Base-by-base conservation (phyloP, 2,888 invertebrate genomes). In the Gari tellinella region DNA sequence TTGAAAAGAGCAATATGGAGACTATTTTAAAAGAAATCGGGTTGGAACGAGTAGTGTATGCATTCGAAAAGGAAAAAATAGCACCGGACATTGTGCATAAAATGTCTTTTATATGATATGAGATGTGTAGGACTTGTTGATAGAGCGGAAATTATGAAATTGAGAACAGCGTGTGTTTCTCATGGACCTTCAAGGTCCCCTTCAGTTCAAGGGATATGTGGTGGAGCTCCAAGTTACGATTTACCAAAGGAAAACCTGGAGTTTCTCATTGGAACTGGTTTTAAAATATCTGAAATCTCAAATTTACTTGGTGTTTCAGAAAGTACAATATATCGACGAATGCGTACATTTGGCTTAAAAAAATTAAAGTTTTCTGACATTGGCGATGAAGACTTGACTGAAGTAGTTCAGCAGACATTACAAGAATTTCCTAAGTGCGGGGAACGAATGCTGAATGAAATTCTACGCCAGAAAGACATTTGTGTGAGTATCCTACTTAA, bases 11-110 rank as follows among this genome's bases (percentile, higher is more conserved):
- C n/a, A 31, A 31, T n/a, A 58, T 85, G 97, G 92, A 96, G 97
- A 87, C 94, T 97, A 84, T 95, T 97, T 23, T 97, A 97, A 5
- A 96, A 96, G 91, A 96, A 97, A 92, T 94, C 97, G 78, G 96
- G 96, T 79, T 98, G 98, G 98, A 55, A 21, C 5, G 48, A n/a
- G 26, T 38, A 0, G 46, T 38, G 15, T 0, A 2, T 38, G 53
- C 38, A 0, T 72, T 65, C 31, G 14, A 53, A 23, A 51, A 51
- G 4, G 66, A 68, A 60, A 58, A 64, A 37, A 74, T 74, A 23
- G 25, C 68, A 25, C 60, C 68, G 10, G 73, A 68, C 43, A 64
- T 73, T 43, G 67, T 67, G 15, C 64, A 55, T 26, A 45, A 49
- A 38, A 60, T 73, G 49, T 60, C 63, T 5, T n/a, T 43, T 60